phyloP scores from a whole-genome alignment of 2,888 invertebrate species.

The Campoplex nolae region DNA sequence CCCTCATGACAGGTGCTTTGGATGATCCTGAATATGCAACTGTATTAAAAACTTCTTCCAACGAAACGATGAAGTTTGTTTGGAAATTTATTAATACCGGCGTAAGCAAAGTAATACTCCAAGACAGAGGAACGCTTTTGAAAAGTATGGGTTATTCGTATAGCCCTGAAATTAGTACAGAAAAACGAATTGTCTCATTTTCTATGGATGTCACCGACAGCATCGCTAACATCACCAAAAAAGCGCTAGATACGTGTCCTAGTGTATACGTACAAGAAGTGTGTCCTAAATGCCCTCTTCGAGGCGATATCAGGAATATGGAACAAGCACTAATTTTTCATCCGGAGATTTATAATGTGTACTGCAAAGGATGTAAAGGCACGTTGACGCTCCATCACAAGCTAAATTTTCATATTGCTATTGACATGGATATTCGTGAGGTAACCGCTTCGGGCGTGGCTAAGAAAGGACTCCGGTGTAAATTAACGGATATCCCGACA shows the following conservation, averaged over 20 bases:
- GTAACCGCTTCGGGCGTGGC: too few species aligned
- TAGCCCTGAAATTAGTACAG: not conserved
- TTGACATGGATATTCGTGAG: not conserved
- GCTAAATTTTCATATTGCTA: not conserved
- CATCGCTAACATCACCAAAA: not conserved
- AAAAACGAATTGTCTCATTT: not conserved
- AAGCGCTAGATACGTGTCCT: conserved; percentile 9
- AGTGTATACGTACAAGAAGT: not conserved
- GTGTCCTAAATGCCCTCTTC: not conserved
- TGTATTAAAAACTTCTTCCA: not conserved
- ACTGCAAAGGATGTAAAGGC: too few species aligned
- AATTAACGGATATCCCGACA: too few species aligned
- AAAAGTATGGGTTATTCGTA: not conserved
- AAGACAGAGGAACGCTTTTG: conserved; percentile 2
- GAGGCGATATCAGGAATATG: not conserved
- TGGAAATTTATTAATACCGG: not conserved
- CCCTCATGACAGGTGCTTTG: not conserved
- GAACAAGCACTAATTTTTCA: not conserved
- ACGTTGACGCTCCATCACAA: too few species aligned
- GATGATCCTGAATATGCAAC: not conserved
- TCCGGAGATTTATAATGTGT: not conserved
- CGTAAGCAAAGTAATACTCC: not conserved
- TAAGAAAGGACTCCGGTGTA: too few species aligned
- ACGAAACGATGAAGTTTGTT: not conserved
- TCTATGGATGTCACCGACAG: conserved; percentile 1